phyloP scores from a whole-genome alignment of 2,888 invertebrate species.

The Erebia palarica region DNA sequence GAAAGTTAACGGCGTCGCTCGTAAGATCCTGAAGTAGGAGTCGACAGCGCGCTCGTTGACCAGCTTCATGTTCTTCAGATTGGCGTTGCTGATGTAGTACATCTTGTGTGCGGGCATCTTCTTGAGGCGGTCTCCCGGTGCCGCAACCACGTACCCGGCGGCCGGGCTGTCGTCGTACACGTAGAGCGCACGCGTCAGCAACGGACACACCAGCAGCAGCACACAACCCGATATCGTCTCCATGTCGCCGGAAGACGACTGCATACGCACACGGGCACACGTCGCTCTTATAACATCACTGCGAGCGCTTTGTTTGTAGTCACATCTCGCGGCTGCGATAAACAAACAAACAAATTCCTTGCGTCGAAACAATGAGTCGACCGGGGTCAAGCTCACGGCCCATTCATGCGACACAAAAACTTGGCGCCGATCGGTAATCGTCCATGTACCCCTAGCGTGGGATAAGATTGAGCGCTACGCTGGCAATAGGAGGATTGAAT shows the following conservation, averaged over 20 bases:
- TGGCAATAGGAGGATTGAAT: no score
- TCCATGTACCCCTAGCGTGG: neutral
- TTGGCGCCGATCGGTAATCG: no score
- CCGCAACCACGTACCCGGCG: slow-evolving; percentile 49
- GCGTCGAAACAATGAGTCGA: neutral
- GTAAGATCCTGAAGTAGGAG: slow-evolving; percentile 55
- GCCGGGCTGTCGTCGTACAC: slow-evolving; percentile 54
- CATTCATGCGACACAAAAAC: neutral
- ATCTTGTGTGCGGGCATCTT: slow-evolving; percentile 47
- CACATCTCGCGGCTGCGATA: slow-evolving; percentile 38
- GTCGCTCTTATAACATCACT: slow-evolving; percentile 52
- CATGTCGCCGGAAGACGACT: slow-evolving; percentile 49
- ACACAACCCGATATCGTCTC: slow-evolving; percentile 46
- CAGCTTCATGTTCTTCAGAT: slow-evolving; percentile 44
- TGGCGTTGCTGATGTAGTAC: slow-evolving; percentile 47
- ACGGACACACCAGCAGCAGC: slow-evolving; percentile 21
- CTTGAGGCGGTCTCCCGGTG: slow-evolving; percentile 38
- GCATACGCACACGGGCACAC: neutral
- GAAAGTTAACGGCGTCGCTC: slow-evolving; percentile 36
- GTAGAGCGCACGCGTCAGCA: slow-evolving; percentile 51
- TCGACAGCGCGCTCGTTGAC: slow-evolving; percentile 52
- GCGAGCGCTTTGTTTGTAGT: slow-evolving; percentile 29
- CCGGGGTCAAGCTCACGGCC: neutral
- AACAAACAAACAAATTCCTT: slow-evolving; percentile 44
- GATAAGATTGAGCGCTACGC: neutral